phyloP scores from a whole-genome alignment of 2,113 vertebrate species.

The Catharus fuscescens region DNA sequence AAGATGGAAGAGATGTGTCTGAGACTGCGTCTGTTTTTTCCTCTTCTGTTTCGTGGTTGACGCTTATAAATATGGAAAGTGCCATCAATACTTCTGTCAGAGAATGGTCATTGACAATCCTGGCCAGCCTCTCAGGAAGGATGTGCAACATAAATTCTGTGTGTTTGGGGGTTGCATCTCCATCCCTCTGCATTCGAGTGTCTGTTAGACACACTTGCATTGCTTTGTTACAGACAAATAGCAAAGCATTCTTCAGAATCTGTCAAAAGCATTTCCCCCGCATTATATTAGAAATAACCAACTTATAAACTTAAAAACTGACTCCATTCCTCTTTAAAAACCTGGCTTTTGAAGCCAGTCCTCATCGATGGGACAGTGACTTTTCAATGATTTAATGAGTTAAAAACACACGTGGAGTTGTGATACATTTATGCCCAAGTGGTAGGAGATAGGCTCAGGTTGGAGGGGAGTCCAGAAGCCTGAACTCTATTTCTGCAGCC shows the following conservation, averaged over 20 bases:
- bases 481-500: not conserved
- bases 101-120: slow-evolving; percentile 7
- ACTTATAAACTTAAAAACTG: not conserved
- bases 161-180: not conserved
- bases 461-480: not conserved
- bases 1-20: slow-evolving; percentile 62
- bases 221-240: not conserved
- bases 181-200: not conserved
- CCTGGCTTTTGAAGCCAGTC: not conserved
- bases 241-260: not conserved
- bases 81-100: slow-evolving; percentile 10
- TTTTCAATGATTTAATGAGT: not conserved
- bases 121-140: not conserved
- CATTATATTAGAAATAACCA: not conserved
- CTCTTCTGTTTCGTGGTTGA: slow-evolving; percentile 43
- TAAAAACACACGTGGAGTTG: not conserved
- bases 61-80: slow-evolving; percentile 28
- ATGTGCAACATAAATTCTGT: not conserved
- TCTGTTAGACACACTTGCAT: not conserved
- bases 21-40: slow-evolving; percentile 17
- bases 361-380: not conserved
- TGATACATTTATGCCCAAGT: not conserved
- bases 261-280: not conserved
- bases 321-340: not conserved
- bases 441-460: not conserved